A percentile compares a stretch with the other conserved stretches of the same genome.
Evolutionary conservation across 1,140 invertebrate genomes (phyloP).

Genomic region (Diachasma alloeum): DNA sequence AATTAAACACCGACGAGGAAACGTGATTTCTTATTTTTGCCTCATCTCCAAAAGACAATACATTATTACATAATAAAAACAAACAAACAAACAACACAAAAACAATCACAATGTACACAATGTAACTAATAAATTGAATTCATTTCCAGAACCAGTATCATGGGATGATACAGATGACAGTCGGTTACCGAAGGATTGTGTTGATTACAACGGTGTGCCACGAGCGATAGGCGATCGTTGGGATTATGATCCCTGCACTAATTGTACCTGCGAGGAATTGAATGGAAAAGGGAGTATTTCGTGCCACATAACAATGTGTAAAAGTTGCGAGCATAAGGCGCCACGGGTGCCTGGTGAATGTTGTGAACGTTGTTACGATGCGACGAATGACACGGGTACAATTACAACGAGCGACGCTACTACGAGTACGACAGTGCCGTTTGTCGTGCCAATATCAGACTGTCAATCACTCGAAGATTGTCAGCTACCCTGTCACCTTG

Average conservation of each 20-base stretch:
- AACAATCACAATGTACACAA: too few relatives aligned
- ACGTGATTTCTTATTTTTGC: too few relatives aligned
- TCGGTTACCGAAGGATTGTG: constrained; percentile 36
- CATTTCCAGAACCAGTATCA: constrained; percentile 41
- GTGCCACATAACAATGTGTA: constrained; percentile 57
- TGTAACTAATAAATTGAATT: too few relatives aligned
- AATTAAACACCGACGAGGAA: too few relatives aligned
- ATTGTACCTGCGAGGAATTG: constrained; percentile 49
- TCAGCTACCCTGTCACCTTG: constrained; percentile 44
- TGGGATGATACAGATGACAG: constrained; percentile 39
- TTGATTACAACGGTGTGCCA: constrained; percentile 39
- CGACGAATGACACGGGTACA: constrained; percentile 28
- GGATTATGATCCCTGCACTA: constrained; percentile 47
- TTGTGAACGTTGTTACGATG: constrained; percentile 50
- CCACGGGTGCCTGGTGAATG: constrained; percentile 50
- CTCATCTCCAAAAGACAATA: too few relatives aligned
- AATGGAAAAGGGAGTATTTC: constrained; percentile 32
- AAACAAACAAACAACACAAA: too few relatives aligned
- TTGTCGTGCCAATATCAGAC: constrained; percentile 13
- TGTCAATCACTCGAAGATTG: constrained; percentile 40
- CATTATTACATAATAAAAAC: too few relatives aligned
- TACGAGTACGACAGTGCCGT: background rate
- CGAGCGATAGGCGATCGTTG: constrained; percentile 47
- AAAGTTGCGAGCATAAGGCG: constrained; percentile 50
- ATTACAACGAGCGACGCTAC: background rate